Evolutionary conservation across 2,888 invertebrate species (phyloP).

Genomic region (Platycheirus rosarum): DNA sequence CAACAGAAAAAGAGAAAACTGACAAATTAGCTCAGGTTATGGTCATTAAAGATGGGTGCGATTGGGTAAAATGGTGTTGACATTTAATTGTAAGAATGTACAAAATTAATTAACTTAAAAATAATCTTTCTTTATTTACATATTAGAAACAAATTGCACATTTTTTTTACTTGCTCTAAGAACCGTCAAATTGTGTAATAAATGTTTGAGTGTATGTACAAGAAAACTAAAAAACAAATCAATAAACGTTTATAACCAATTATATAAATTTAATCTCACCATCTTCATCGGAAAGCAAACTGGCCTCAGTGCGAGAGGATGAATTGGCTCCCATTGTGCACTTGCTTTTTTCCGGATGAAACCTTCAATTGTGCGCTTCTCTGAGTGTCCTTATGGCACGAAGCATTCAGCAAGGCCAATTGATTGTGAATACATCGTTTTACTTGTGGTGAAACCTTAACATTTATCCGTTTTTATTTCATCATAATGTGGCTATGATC

Average conservation of each 20-base stretch:
- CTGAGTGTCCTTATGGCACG: not conserved
- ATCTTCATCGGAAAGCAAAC: constrained; percentile 81
- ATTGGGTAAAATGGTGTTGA: no score
- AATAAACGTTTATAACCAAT: not conserved
- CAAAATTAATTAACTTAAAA: no score
- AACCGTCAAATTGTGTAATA: no score
- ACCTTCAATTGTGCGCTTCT: constrained; percentile 35
- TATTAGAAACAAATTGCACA: no score
- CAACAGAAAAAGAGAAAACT: constrained; percentile 79
- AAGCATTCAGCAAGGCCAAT: constrained; percentile 16
- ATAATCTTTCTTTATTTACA: no score
- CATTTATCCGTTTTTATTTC: constrained; percentile 34
- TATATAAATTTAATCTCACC: constrained; percentile 77
- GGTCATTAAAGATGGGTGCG: not conserved
- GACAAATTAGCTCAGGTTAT: not conserved
- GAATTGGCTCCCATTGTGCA: constrained; percentile 81
- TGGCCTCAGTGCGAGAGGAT: constrained; percentile 81
- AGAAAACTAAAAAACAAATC: no score
- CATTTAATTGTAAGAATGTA: no score
- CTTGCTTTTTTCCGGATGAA: constrained; percentile 56
- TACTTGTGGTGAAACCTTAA: constrained; percentile 11
- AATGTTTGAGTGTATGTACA: no score
- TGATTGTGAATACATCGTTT: constrained; percentile 39
- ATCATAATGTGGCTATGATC: constrained; percentile 52
- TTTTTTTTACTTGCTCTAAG: no score